Evolutionary conservation across 2,797 vertebrate species (phyloP), one percentile per base, ranked within the genome.

Genomic region (Columba guinea): DNA sequence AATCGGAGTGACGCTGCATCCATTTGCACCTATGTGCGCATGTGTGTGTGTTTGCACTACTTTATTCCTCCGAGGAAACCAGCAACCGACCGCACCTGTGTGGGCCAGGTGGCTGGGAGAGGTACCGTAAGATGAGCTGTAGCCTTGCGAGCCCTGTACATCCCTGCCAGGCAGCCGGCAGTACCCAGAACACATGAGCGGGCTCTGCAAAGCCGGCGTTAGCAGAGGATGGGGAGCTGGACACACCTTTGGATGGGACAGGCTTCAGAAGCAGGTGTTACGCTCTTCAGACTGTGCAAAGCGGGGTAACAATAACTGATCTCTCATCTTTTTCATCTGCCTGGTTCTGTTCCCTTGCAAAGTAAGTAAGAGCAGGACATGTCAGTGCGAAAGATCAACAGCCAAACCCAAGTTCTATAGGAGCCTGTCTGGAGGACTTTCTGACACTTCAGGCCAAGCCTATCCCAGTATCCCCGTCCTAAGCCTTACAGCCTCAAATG

Each of bases 261-360:
- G n/a, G 60, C n/a, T 84, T 49, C 52, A 52, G 62, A 46, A 53
- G 53, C 37, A 14, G 59, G 35, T 1, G 7, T 73, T 51, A 35
- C 28, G 3, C 22, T 28, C 62, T 32, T 20, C 59, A 34, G 64
- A 13, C 55, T 12, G 19, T 20, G 48, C 9, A 7, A 27, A 52
- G 75, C 49, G 76, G 59, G 75, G 78, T 49, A 67, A 28, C 53
- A 56, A 32, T 32, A 62, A 13, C 35, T 64, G 58, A 71, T n/a
- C 73, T 52, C 37, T 91, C 49, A 83, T 75, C 73, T 71, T 80
- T 53, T 14, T 55, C 78, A 80, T 80, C 82, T 63, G 24, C 78
- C 55, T 68, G 85, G 69, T 85, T 53, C 74, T 22, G 64, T 80
- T 93, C 74, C 84, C 51, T 53, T 49, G 64, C 89, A 59, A 83